Conservation (phyloP, 2,888 invertebrate species). For the Orchesellides sinensis region DNA sequence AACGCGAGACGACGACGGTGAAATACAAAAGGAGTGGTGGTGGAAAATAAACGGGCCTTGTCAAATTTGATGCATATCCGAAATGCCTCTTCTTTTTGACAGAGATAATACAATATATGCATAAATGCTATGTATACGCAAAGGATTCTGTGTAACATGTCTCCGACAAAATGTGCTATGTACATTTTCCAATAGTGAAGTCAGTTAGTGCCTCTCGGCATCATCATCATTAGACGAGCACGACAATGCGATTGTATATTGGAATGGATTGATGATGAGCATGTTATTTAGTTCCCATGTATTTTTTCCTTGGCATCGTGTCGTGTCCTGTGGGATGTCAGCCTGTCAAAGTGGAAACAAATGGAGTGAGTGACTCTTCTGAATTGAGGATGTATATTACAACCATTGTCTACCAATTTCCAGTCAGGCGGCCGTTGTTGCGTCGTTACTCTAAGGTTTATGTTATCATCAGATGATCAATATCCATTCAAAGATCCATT, state of each 20-base stretch:
- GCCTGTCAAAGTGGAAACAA: conserved; percentile 1
- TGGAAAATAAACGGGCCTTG: conserved; percentile 53
- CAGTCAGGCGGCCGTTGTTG: background rate
- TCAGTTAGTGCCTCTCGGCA: too few relatives aligned
- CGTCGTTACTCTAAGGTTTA: too few relatives aligned
- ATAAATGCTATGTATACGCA: too few relatives aligned
- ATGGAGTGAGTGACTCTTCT: background rate
- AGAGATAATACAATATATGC: conserved; percentile 36
- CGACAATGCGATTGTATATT: background rate
- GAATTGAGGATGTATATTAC: background rate
- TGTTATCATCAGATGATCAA: too few relatives aligned
- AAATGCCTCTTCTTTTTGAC: conserved; percentile 35
- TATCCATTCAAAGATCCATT: too few relatives aligned
- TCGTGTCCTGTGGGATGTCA: conserved; percentile 17
- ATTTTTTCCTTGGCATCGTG: background rate
- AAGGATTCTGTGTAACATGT: background rate
- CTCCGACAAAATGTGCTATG: too few relatives aligned
- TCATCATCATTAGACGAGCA: background rate
- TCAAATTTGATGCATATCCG: conserved; percentile 46
- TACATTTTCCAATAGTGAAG: too few relatives aligned
- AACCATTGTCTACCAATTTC: conserved; percentile 15
- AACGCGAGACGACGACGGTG: conserved; percentile 21
- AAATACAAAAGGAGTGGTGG: conserved; percentile 29
- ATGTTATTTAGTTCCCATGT: background rate
- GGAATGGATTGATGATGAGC: background rate